These are phyloP conservation scores for Simalia tracyae DNA, from an alignment of 2,797 vertebrate species.

Conservation along the genomic window DNA sequence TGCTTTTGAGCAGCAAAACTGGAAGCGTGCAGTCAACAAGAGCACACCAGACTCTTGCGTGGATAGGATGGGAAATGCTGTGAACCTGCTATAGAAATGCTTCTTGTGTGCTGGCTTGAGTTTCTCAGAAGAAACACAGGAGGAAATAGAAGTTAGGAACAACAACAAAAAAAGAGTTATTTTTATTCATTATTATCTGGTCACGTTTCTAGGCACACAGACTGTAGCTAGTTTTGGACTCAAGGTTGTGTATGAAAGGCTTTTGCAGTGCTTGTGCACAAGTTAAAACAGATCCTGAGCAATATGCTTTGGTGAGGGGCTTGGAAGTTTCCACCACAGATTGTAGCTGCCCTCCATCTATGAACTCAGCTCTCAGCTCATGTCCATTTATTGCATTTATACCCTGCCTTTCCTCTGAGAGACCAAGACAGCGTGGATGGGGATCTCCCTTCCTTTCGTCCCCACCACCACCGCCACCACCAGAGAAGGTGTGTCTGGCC, in stretches of 20 bases:
- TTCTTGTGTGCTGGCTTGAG: background rate
- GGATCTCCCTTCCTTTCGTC: background rate
- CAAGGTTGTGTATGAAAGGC: background rate
- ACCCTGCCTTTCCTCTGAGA: background rate
- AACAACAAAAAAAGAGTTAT: background rate
- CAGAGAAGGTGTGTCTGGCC: background rate
- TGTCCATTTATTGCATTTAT: background rate
- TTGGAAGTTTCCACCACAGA: background rate
- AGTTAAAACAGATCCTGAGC: background rate
- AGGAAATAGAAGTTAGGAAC: background rate
- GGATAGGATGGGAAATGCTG: too few relatives aligned
- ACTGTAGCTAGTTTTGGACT: background rate
- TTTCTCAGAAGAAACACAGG: background rate
- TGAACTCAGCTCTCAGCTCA: background rate
- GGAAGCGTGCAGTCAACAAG: background rate
- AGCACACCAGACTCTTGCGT: too few relatives aligned
- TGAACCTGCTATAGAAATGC: background rate
- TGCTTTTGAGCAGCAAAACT: background rate
- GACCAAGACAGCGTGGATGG: background rate
- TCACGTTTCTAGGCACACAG: background rate
- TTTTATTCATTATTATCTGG: background rate
- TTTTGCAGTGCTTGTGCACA: background rate
- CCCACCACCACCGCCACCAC: background rate
- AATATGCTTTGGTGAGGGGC: background rate
- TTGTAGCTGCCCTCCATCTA: background rate